Percentiles rank a stretch among this genome's conserved stretches.
These are phyloP conservation scores for Setipinna tenuifilis DNA, from an alignment of 2,797 vertebrate genomes.

Conservation along the genomic window DNA sequence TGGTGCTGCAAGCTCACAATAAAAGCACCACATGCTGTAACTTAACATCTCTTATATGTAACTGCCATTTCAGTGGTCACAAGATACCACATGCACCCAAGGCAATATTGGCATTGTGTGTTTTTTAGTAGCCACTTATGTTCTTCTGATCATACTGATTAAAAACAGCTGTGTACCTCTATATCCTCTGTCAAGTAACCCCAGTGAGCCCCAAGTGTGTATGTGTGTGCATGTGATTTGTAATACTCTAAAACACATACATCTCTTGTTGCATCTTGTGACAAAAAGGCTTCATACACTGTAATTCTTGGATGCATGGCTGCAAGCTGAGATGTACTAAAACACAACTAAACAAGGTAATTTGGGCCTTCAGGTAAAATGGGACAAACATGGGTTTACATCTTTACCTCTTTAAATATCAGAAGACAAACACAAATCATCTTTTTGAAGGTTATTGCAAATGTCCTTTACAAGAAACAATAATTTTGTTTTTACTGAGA, in stretches of 20 bases:
- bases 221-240: neutral
- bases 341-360: neutral
- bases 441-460: no score
- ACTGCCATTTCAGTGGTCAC: neutral
- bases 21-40: neutral
- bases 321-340: neutral
- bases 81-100: neutral
- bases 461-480: no score
- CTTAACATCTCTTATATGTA: constrained; percentile 2
- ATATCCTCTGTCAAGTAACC: neutral
- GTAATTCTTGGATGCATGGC: neutral
- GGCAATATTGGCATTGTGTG: neutral
- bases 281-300: neutral
- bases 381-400: no score
- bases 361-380: no score
- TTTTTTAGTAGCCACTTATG: neutral
- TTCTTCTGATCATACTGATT: neutral
- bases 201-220: neutral
- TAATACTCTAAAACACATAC: no score
- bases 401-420: no score
- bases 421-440: no score
- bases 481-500: no score
- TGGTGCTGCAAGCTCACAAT: neutral
- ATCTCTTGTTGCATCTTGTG: neutral
- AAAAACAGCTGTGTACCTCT: neutral